A percentile compares a stretch with the other conserved stretches of the same genome.
Conservation (phyloP, 2,113 vertebrate species). For the Microcebus tavaratra region DNA sequence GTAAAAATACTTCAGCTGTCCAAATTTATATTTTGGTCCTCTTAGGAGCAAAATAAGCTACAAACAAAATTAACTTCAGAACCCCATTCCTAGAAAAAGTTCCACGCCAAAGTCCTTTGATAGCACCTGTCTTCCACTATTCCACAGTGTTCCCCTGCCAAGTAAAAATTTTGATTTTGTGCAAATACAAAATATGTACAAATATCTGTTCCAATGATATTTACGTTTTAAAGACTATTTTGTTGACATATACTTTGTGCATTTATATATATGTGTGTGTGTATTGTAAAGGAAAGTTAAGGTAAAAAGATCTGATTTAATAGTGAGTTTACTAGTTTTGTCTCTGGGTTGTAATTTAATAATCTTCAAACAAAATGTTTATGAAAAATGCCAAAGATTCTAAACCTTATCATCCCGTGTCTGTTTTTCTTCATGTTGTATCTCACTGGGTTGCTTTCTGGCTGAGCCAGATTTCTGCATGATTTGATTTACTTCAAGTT, state of each 20-base stretch:
- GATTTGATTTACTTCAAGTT: constrained; percentile 87
- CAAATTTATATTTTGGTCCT: background rate
- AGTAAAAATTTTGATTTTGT: constrained; percentile 23
- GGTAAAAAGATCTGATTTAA: constrained; percentile 69
- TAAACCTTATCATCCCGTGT: constrained; percentile 81
- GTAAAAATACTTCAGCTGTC: background rate
- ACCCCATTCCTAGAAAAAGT: background rate
- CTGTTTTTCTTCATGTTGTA: constrained; percentile 85
- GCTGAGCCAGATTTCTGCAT: constrained; percentile 84
- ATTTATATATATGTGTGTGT: constrained; percentile 5
- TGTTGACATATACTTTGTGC: constrained; percentile 46
- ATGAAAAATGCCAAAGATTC: constrained; percentile 85
- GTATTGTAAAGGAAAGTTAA: constrained; percentile 66
- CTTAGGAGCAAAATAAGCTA: background rate
- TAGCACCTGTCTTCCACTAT: background rate
- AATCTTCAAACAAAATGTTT: constrained; percentile 83
- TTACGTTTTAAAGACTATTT: constrained; percentile 77
- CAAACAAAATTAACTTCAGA: background rate
- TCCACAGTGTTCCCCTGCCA: background rate
- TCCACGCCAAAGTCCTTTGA: background rate
- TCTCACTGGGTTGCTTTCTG: constrained; percentile 81
- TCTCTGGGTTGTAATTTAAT: constrained; percentile 74
- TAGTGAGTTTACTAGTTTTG: constrained; percentile 55
- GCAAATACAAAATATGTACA: constrained; percentile 57
- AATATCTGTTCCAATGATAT: constrained; percentile 53